phyloP scores from a whole-genome alignment of 2,888 invertebrate genomes.

The Anorthoa munda region DNA sequence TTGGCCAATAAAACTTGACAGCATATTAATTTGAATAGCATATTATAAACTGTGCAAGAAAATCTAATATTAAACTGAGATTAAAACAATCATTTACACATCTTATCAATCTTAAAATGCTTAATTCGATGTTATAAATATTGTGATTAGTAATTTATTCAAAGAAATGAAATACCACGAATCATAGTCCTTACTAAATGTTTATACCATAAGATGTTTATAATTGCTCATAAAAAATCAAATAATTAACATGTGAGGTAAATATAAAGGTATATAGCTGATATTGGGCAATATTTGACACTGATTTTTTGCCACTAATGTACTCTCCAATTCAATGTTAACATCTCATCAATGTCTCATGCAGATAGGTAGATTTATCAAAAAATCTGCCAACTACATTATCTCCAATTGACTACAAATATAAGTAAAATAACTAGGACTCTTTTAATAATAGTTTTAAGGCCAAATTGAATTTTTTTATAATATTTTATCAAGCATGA shows the following conservation, averaged over 20 bases:
- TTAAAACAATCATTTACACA: background rate
- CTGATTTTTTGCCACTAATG: conserved; percentile 57
- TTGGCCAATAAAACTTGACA: conserved; percentile 10
- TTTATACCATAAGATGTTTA: background rate
- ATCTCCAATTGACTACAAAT: conserved; percentile 35
- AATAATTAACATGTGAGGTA: conserved; percentile 16
- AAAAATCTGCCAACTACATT: conserved; percentile 17
- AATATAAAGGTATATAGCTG: conserved; percentile 9
- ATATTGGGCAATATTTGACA: conserved; percentile 25
- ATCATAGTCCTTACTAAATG: background rate
- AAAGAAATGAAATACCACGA: conserved; percentile 7
- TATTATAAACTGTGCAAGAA: background rate
- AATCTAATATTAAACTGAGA: background rate
- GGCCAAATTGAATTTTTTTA: conserved; percentile 50
- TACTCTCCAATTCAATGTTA: conserved; percentile 5
- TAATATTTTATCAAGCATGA: conserved; percentile 7
- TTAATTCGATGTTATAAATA: conserved; percentile 7
- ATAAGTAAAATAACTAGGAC: conserved; percentile 39
- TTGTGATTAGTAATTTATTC: conserved; percentile 1
- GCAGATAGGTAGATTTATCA: background rate
- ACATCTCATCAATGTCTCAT: background rate
- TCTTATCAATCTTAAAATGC: conserved; percentile 1
- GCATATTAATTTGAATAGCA: background rate
- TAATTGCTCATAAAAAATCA: conserved; percentile 5
- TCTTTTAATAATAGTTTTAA: conserved; percentile 55